phyloP scores from a whole-genome alignment of 2,888 invertebrate genomes.

The Latrodectus elegans region DNA sequence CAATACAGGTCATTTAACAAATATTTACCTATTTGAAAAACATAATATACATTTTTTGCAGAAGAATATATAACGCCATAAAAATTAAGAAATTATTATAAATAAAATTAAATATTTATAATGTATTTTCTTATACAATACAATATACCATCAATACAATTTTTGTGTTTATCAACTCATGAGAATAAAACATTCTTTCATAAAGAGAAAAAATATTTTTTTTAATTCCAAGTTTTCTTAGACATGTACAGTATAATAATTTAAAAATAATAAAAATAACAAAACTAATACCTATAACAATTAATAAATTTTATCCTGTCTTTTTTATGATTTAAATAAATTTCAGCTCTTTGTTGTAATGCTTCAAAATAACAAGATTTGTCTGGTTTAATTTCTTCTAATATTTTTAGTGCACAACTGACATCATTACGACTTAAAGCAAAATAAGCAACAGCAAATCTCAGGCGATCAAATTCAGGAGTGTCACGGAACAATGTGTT shows the following conservation, averaged over 20 bases:
- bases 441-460: constrained; percentile 89
- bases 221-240: no score
- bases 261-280: no score
- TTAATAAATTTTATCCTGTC: constrained; percentile 90
- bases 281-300: constrained; percentile 80
- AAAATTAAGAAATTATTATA: no score
- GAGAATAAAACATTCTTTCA: not conserved
- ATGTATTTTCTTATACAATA: not conserved
- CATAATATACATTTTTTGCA: no score
- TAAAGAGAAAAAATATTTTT: no score
- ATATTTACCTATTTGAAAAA: no score
- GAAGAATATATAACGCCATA: no score
- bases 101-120: not conserved
- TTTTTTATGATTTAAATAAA: constrained; percentile 89
- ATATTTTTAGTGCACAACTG: constrained; percentile 86
- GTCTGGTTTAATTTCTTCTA: constrained; percentile 85
- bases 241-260: no score
- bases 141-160: no score
- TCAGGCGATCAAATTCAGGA: constrained; percentile 88
- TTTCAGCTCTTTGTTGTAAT: constrained; percentile 85
- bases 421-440: constrained; percentile 86
- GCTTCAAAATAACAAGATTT: constrained; percentile 88
- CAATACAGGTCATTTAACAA: no score
- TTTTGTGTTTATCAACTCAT: no score
- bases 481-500: constrained; percentile 79